These are phyloP conservation scores for Ridgeia piscesae DNA, from an alignment of 1,140 invertebrate genomes.

Conservation along the genomic window DNA sequence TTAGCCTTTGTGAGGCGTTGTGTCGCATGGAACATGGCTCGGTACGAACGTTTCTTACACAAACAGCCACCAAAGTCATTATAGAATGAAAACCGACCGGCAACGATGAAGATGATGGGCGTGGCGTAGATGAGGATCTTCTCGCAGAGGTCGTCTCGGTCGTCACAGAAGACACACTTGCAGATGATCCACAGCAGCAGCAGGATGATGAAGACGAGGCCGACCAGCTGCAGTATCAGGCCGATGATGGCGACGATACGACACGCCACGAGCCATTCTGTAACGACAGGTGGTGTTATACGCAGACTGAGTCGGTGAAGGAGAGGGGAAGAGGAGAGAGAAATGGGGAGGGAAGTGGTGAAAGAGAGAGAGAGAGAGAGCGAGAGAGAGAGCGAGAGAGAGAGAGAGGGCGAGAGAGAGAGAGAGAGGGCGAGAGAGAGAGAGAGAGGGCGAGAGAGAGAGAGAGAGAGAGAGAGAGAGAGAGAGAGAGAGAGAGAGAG, in stretches of 20 bases:
- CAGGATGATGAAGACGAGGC: slow-evolving; percentile 26
- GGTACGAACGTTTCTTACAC: background rate
- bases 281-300: background rate
- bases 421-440: too few relatives aligned
- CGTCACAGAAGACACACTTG: slow-evolving; percentile 26
- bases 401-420: too few relatives aligned
- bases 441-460: too few relatives aligned
- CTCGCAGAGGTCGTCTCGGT: slow-evolving; percentile 22
- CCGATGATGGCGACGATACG: slow-evolving; percentile 27
- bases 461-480: too few relatives aligned
- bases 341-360: too few relatives aligned
- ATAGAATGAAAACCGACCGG: slow-evolving; percentile 19
- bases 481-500: too few relatives aligned
- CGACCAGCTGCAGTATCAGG: slow-evolving; percentile 28
- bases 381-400: too few relatives aligned
- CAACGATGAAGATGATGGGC: slow-evolving; percentile 28
- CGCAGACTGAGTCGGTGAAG: too few relatives aligned
- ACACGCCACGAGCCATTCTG: slow-evolving; percentile 28
- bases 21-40: too few relatives aligned
- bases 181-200: slow-evolving; percentile 29
- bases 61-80: background rate
- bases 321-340: too few relatives aligned
- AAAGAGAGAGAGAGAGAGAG: too few relatives aligned
- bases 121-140: slow-evolving; percentile 27
- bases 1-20: too few relatives aligned